These are phyloP conservation scores for Leguminivora glycinivorella DNA, from an alignment of 1,140 invertebrate genomes.

Conservation along the genomic window DNA sequence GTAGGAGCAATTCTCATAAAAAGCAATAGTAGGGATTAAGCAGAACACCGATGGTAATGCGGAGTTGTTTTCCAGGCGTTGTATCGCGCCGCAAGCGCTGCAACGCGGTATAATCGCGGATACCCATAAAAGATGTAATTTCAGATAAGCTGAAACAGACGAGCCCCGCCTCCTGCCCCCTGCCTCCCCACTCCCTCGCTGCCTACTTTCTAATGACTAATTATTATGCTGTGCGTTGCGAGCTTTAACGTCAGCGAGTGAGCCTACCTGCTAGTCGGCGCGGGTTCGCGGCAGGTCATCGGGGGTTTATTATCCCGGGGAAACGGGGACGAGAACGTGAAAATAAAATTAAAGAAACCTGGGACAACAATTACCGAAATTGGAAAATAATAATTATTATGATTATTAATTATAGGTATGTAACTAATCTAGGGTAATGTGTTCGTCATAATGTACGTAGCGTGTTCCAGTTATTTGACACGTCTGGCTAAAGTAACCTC, in stretches of 20 bases:
- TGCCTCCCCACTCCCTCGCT: slow-evolving; percentile 50
- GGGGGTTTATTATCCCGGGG: slow-evolving; percentile 31
- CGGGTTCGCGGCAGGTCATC: slow-evolving; percentile 57
- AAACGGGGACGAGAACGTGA: background rate
- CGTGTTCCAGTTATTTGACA: too few relatives aligned
- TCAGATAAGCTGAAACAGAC: slow-evolving; percentile 78
- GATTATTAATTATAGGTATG: too few relatives aligned
- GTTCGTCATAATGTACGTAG: background rate
- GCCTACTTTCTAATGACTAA: slow-evolving; percentile 79
- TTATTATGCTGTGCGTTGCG: slow-evolving; percentile 77
- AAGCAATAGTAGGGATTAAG: slow-evolving; percentile 70
- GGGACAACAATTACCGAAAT: background rate
- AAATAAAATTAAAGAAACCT: slow-evolving; percentile 4
- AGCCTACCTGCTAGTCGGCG: slow-evolving; percentile 54
- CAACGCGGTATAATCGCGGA: slow-evolving; percentile 77
- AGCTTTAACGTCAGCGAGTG: slow-evolving; percentile 67
- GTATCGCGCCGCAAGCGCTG: slow-evolving; percentile 72
- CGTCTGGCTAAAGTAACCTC: too few relatives aligned
- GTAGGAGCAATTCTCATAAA: slow-evolving; percentile 61
- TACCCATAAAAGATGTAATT: slow-evolving; percentile 79
- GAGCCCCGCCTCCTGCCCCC: slow-evolving; percentile 63
- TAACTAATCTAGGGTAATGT: background rate
- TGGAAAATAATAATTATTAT: background rate
- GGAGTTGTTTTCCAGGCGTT: slow-evolving; percentile 65
- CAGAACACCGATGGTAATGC: slow-evolving; percentile 68